Evolutionary conservation across 2,888 invertebrate genomes (phyloP).

Genomic region (Hylaea fasciaria): DNA sequence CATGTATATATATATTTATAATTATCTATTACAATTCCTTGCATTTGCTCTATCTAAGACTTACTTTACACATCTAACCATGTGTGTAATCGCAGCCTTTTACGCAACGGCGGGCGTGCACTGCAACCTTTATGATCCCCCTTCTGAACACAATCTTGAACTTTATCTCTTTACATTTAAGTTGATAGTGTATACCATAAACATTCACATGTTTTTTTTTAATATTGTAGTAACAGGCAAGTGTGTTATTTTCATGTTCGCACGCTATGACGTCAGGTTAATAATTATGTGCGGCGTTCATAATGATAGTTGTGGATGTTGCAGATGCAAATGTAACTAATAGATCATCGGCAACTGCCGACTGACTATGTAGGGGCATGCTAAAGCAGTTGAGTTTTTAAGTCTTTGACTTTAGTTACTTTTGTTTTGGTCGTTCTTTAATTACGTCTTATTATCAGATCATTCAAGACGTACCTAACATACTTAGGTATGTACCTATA

Average conservation of each 20-base stretch:
- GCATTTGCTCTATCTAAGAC: slow-evolving; percentile 22
- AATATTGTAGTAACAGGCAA: slow-evolving; percentile 26
- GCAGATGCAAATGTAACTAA: neutral
- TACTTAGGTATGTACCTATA: no score
- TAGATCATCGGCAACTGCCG: no score
- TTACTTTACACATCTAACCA: slow-evolving; percentile 56
- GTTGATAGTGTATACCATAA: slow-evolving; percentile 5
- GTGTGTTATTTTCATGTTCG: slow-evolving; percentile 38
- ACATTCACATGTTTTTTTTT: slow-evolving; percentile 30
- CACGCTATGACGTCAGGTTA: slow-evolving; percentile 41
- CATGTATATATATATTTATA: neutral
- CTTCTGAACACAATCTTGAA: neutral
- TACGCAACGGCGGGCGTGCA: slow-evolving; percentile 53
- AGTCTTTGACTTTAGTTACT: no score
- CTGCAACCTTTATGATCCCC: slow-evolving; percentile 40
- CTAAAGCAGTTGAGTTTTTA: no score
- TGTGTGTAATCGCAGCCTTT: slow-evolving; percentile 61
- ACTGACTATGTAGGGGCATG: no score
- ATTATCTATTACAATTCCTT: slow-evolving; percentile 19
- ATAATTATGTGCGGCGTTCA: slow-evolving; percentile 26
- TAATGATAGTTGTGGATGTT: slow-evolving; percentile 27
- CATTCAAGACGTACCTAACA: no score
- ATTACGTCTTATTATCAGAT: no score
- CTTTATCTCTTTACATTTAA: neutral
- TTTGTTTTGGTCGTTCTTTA: no score